Percentiles rank a stretch among this genome's conserved stretches.
These are phyloP conservation scores for Nasonia vitripennis DNA, from an alignment of 1,140 invertebrate species.

Conservation along the genomic window DNA sequence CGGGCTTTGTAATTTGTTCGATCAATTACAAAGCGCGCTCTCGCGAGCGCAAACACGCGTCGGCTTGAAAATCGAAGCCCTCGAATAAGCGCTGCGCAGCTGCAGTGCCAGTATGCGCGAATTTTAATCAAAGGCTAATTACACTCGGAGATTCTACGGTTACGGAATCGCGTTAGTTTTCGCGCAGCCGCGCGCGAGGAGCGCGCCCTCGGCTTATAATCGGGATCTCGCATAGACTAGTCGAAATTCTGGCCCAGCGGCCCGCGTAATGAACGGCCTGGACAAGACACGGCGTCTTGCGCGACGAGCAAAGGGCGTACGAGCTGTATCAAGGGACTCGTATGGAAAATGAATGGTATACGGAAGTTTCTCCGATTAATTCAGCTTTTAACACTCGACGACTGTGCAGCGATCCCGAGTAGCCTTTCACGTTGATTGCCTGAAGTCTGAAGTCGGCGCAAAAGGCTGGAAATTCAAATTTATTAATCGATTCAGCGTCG, in stretches of 20 bases:
- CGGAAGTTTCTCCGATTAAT: too few species aligned
- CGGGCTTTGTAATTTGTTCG: background rate
- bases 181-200: background rate
- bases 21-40: background rate
- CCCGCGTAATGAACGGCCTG: background rate
- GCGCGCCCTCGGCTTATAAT: background rate
- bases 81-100: background rate
- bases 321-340: too few species aligned
- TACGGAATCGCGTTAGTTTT: background rate
- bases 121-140: slow-evolving; percentile 5
- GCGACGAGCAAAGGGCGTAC: background rate
- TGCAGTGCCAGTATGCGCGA: background rate
- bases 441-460: background rate
- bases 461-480: background rate
- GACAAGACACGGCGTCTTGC: background rate
- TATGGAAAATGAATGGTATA: too few species aligned
- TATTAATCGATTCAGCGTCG: background rate
- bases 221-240: background rate
- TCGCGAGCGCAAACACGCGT: too few species aligned
- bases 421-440: background rate
- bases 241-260: background rate
- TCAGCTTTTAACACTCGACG: background rate
- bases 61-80: background rate
- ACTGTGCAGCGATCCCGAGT: background rate
- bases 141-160: background rate